phyloP scores from a whole-genome alignment of 2,797 vertebrate genomes.

The Anas georgica region DNA sequence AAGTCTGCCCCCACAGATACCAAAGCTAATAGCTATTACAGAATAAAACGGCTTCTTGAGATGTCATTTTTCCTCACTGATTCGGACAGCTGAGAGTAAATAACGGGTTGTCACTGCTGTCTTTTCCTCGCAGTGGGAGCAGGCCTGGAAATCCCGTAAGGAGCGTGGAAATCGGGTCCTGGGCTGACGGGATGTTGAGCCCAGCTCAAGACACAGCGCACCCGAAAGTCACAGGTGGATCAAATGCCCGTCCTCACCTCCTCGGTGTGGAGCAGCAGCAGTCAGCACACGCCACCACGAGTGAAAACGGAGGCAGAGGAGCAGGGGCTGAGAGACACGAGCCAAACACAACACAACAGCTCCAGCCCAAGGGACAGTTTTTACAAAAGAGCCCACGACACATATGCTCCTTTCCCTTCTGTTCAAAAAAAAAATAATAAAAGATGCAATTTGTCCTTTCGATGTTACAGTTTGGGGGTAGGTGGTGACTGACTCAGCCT shows the following conservation, averaged over 20 bases:
- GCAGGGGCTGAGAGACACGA: rapidly evolving
- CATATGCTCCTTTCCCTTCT: not conserved
- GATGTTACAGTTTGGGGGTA: not conserved
- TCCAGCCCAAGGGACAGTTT: not conserved
- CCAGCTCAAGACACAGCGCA: not conserved
- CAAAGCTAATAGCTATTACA: not conserved
- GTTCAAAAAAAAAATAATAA: not conserved
- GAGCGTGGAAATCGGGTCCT: not conserved
- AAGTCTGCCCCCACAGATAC: not conserved
- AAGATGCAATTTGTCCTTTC: not conserved
- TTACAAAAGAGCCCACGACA: not conserved
- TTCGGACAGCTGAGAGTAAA: not conserved
- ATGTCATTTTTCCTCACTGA: not conserved
- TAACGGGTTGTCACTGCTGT: not conserved
- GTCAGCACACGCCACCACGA: rapidly evolving
- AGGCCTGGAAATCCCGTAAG: conserved; percentile 13
- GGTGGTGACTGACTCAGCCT: not conserved
- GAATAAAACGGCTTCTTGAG: not conserved
- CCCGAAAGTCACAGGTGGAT: not conserved
- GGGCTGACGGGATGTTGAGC: not conserved
- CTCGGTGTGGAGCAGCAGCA: not conserved
- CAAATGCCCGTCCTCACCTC: not conserved
- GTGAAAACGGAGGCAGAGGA: not conserved
- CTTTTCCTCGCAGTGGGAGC: not conserved
- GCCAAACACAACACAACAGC: not conserved